phyloP scores from a whole-genome alignment of 2,113 vertebrate species.

The Ptyas mucosa region DNA sequence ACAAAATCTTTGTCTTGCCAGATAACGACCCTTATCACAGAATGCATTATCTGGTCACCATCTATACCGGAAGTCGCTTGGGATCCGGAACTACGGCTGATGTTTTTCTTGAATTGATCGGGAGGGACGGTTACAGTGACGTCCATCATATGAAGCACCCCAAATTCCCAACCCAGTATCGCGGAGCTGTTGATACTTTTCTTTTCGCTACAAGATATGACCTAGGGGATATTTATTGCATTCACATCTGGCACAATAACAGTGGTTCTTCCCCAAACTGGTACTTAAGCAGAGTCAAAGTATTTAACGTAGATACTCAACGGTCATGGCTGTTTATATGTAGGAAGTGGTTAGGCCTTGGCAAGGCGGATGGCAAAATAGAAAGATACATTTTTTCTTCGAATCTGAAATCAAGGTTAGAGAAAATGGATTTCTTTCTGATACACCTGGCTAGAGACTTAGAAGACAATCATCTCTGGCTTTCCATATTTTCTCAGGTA shows the following conservation, averaged over 20 bases:
- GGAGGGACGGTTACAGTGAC: slow-evolving; percentile 17
- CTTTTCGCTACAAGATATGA: slow-evolving; percentile 57
- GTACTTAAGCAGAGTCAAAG: slow-evolving; percentile 71
- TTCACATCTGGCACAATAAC: slow-evolving; percentile 68
- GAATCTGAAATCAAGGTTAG: slow-evolving; percentile 23
- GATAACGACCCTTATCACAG: slow-evolving; percentile 69
- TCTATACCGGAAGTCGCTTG: slow-evolving; percentile 70
- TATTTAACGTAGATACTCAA: slow-evolving; percentile 56
- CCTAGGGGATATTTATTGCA: slow-evolving; percentile 61
- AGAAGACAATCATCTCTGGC: slow-evolving; percentile 55
- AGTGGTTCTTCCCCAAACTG: slow-evolving; percentile 53
- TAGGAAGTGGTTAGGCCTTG: slow-evolving; percentile 62
- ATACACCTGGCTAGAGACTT: slow-evolving; percentile 49
- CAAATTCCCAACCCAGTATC: slow-evolving; percentile 28
- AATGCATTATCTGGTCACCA: slow-evolving; percentile 61
- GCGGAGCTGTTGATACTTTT: slow-evolving; percentile 59
- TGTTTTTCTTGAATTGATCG: slow-evolving; percentile 63
- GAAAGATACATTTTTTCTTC: slow-evolving; percentile 46
- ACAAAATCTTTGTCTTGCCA: slow-evolving; percentile 50
- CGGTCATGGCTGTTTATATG: slow-evolving; percentile 70
- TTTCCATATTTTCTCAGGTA: slow-evolving; percentile 53
- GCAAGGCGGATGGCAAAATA: not conserved
- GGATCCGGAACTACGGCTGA: slow-evolving; percentile 62
- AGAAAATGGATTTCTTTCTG: slow-evolving; percentile 57
- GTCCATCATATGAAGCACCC: slow-evolving; percentile 62